Conservation (phyloP, 2,797 vertebrate genomes). For the Moxostoma hubbsi region DNA sequence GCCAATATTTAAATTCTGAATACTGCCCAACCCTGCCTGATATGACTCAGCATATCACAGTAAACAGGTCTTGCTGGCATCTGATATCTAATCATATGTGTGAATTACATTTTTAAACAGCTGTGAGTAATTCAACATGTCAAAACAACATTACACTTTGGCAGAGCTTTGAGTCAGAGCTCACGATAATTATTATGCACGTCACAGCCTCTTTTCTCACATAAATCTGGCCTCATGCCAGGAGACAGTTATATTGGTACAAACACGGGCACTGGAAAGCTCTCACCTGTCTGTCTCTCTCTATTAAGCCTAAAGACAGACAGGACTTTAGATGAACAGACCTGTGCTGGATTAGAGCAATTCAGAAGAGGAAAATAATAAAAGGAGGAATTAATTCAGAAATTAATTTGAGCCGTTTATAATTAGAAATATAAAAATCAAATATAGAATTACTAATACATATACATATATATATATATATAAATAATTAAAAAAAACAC, state of each 20-base stretch:
- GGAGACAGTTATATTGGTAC: neutral
- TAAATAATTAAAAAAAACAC: too few species aligned
- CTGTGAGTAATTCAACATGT: slow-evolving; percentile 20
- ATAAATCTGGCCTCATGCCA: neutral
- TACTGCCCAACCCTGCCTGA: too few species aligned
- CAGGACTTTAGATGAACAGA: neutral
- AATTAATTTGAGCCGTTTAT: too few species aligned
- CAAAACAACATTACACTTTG: neutral
- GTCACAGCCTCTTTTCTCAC: neutral
- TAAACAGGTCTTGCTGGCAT: neutral
- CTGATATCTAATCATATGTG: neutral
- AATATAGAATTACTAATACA: too few species aligned
- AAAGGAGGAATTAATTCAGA: too few species aligned
- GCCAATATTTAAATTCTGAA: too few species aligned
- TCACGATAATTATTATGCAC: slow-evolving; percentile 4
- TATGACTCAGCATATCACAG: slow-evolving; percentile 24
- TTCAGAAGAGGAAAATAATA: neutral
- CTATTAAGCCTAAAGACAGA: slow-evolving; percentile 1
- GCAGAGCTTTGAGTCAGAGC: neutral
- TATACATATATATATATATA: too few species aligned
- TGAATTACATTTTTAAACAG: slow-evolving; percentile 18
- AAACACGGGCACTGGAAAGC: neutral
- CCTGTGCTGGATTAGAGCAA: neutral
- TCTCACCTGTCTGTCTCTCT: neutral
- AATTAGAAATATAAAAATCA: too few species aligned